Base-by-base conservation (phyloP, 2,113 vertebrate genomes). In the Lichenostomus cassidix region DNA sequence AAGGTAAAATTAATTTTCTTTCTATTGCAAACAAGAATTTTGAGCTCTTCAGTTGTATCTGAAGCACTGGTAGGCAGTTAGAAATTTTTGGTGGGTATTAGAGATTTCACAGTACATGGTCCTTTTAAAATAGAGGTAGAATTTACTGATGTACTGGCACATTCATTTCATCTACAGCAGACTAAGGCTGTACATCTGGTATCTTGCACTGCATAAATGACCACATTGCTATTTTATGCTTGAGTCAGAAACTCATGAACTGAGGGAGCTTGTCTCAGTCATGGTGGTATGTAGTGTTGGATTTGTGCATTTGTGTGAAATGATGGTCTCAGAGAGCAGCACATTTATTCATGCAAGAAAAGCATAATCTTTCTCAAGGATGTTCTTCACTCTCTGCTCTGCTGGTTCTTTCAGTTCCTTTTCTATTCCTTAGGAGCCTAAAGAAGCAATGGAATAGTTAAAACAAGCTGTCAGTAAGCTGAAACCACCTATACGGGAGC, bases 401-500 rank as follows among this genome's bases (percentile, higher is more conserved):
- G 14, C 50, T 1, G 1, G 18, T 71, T 46, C 16, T 69, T 70
- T 87, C 31, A 46, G 31, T 50, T 42, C 18, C 29, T 42, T 37
- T 44, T 37, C 16, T 80, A 4, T 60, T 88, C 33, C 17, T 76
- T 53, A 8, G 6, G 65, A 80, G 13, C 37, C 29, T 69, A 10
- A 47, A 42, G 23, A 28, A 28, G 28, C 52, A 74, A 53, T 17
- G 18, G 35, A 65, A 55, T 92, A 65, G 17, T 77, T 81, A 60
- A 63, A 91, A n/a, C 3, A 76, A 33, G 8, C 10, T 74, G 33
- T 67, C 2, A 17, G n/a, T 65, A 96, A 41, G 37, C 10, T 53
- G 2, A 41, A 52, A 13, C 58, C n/a, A 39, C 18, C 25, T 15
- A 1, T 19, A 33, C 0, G 4, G 29, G 21, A 85, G 7, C 27